Evolutionary conservation across 2,888 invertebrate species (phyloP).

Genomic region (Cordylochernes scorpioides): DNA sequence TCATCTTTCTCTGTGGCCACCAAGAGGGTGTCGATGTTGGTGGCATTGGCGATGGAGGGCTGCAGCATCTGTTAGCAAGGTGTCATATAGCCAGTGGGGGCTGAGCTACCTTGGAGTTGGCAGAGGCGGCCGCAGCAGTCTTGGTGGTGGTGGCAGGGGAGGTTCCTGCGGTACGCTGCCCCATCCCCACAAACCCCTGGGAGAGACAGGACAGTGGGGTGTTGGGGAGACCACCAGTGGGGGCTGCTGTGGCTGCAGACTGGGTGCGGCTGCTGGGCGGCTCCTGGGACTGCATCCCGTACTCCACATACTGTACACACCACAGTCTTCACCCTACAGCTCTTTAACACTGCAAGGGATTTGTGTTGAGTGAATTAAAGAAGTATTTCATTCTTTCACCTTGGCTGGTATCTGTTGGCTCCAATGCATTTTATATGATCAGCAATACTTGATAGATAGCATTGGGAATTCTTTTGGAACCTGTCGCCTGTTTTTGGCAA

Average conservation of each 20-base stretch:
- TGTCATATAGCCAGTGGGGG: too few species aligned
- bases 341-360: background rate
- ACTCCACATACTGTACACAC: constrained; percentile 43
- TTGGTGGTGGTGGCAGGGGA: constrained; percentile 17
- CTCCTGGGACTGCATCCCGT: constrained; percentile 60
- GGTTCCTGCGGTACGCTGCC: constrained; percentile 29
- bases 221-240: too few species aligned
- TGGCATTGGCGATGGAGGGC: constrained; percentile 86
- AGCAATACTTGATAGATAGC: too few species aligned
- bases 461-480: too few species aligned
- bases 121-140: constrained; percentile 24
- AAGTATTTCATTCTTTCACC: too few species aligned
- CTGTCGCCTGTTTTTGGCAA: too few species aligned
- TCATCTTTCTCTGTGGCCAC: constrained; percentile 81
- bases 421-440: too few species aligned
- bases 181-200: too few species aligned
- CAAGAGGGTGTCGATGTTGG: constrained; percentile 83
- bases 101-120: constrained; percentile 28
- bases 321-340: background rate
- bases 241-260: too few species aligned
- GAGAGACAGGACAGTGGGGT: too few species aligned
- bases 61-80: constrained; percentile 4
- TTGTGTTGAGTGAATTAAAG: background rate
- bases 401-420: too few species aligned
- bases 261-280: too few species aligned